Evolutionary conservation across 2,113 vertebrate species (phyloP).

Genomic region (Haplotaxodon microlepis): DNA sequence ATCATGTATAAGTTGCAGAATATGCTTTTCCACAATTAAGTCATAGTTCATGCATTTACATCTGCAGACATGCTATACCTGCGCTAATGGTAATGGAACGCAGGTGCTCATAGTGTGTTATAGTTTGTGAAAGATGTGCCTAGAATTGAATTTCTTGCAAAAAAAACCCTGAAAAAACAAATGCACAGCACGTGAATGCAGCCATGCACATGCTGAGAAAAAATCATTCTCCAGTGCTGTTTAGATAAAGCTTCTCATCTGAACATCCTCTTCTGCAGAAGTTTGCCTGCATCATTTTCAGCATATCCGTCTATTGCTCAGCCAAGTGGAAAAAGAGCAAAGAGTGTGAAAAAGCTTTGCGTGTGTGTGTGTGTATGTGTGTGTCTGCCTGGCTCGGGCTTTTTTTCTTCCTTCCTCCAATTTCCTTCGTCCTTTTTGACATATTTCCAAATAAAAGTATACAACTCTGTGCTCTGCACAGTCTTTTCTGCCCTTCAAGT

Average conservation of each 20-base stretch:
- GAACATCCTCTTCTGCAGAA: constrained; percentile 5
- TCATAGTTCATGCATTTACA: neutral
- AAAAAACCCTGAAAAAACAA: rapidly evolving
- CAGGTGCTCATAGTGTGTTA: neutral
- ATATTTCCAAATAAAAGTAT: neutral
- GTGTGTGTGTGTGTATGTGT: neutral
- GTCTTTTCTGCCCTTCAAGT: neutral
- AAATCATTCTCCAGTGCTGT: neutral
- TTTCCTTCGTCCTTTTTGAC: neutral
- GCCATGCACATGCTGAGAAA: neutral
- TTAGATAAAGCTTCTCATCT: constrained; percentile 6
- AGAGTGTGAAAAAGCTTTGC: constrained; percentile 1
- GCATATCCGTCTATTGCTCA: neutral
- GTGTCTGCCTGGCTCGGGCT: neutral
- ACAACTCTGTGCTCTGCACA: neutral
- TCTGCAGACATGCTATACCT: neutral
- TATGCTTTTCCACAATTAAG: neutral
- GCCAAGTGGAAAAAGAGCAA: constrained; percentile 17
- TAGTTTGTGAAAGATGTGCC: neutral
- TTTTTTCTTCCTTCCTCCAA: neutral
- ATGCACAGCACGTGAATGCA: neutral
- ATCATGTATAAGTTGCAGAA: neutral
- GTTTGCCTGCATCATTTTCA: neutral
- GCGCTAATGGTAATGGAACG: no score
- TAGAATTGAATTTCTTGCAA: neutral